These are phyloP conservation scores for Platyscapa corneri DNA, from an alignment of 1,140 invertebrate species.

Conservation along the genomic window DNA sequence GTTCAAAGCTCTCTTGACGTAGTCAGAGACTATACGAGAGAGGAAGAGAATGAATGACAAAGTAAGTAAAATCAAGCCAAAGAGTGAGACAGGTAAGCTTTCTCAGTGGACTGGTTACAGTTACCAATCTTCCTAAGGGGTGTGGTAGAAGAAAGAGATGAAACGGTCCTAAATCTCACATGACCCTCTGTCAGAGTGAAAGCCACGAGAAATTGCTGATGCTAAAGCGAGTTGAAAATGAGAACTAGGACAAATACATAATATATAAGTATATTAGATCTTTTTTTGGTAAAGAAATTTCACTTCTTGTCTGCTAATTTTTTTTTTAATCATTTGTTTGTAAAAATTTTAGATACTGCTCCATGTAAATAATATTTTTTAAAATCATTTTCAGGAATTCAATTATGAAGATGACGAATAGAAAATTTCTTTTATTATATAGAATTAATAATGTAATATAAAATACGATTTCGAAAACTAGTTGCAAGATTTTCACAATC, in stretches of 20 bases:
- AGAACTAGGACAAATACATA: background rate
- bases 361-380: too few species aligned
- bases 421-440: too few species aligned
- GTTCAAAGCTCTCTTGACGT: conserved; percentile 35
- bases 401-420: too few species aligned
- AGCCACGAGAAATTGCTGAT: background rate
- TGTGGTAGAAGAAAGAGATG: conserved; percentile 42
- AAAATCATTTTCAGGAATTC: too few species aligned
- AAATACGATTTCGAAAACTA: too few species aligned
- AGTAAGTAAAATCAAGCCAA: too few species aligned
- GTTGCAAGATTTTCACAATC: too few species aligned
- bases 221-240: background rate
- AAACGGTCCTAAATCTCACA: conserved; percentile 34
- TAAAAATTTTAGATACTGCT: too few species aligned
- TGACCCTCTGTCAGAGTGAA: conserved; percentile 22
- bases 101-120: background rate
- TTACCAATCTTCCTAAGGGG: background rate
- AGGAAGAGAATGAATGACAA: background rate
- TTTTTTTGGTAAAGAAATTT: background rate
- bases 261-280: background rate
- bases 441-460: too few species aligned
- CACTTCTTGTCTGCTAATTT: too few species aligned
- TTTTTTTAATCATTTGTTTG: too few species aligned
- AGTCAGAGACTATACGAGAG: background rate
- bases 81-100: background rate